Conservation (phyloP, 2,113 vertebrate species). For the Microtus richardsoni region DNA sequence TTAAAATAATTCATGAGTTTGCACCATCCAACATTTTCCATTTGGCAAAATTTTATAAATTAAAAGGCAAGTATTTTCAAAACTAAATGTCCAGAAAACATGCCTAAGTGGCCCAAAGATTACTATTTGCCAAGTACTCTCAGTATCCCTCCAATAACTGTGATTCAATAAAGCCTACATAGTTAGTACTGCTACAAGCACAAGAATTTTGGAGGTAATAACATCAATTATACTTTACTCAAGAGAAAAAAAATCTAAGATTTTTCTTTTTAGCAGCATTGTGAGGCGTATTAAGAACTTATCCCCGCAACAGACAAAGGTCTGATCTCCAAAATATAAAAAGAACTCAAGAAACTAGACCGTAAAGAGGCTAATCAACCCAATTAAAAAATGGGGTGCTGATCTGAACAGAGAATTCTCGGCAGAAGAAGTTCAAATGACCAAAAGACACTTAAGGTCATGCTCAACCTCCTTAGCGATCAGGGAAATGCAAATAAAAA, state of each 20-base stretch:
- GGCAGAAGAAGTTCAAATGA: no score
- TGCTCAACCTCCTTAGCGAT: no score
- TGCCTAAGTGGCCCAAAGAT: not conserved
- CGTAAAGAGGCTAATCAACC: no score
- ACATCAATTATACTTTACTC: not conserved
- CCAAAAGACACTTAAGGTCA: no score
- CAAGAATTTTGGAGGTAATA: not conserved
- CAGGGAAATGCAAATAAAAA: no score
- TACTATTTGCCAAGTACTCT: not conserved
- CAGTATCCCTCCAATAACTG: not conserved
- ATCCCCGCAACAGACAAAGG: no score
- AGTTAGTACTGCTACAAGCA: not conserved
- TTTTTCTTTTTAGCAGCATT: constrained; percentile 7
- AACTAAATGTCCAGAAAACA: constrained; percentile 8
- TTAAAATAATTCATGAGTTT: not conserved
- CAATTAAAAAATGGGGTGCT: no score
- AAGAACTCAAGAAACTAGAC: no score
- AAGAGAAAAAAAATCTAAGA: not conserved
- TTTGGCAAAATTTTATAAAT: not conserved
- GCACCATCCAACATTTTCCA: not conserved
- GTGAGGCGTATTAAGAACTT: not conserved
- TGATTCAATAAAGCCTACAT: not conserved
- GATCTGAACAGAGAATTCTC: no score
- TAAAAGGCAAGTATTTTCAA: not conserved
- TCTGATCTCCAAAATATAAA: no score